A percentile compares a stretch with the other conserved stretches of the same genome.
These are phyloP conservation scores for Rhizoglyphus robini DNA, from an alignment of 1,140 invertebrate species.

Conservation along the genomic window DNA sequence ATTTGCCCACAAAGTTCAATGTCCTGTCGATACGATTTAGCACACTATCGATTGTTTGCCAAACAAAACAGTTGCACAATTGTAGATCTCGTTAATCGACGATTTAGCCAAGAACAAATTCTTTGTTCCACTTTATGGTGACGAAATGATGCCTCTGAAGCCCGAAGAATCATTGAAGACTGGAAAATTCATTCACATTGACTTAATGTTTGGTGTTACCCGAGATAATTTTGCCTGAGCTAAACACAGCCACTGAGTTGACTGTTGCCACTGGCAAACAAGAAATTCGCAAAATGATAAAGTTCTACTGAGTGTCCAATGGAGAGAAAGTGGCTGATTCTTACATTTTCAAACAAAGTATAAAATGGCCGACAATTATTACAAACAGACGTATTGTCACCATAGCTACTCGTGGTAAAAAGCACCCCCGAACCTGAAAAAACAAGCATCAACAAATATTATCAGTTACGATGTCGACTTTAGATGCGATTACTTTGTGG, in stretches of 20 bases:
- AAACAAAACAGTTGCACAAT: background rate
- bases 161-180: background rate
- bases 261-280: background rate
- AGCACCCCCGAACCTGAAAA: no score
- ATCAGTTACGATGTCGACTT: no score
- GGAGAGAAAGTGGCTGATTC: background rate
- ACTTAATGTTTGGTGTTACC: constrained; percentile 1
- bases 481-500: no score
- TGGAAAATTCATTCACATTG: background rate
- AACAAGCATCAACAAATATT: no score
- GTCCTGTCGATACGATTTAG: background rate
- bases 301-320: no score
- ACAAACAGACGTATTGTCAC: no score
- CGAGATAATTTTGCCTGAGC: background rate
- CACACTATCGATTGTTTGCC: background rate
- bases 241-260: background rate
- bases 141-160: background rate
- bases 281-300: no score
- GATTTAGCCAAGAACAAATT: background rate
- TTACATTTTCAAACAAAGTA: background rate
- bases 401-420: no score
- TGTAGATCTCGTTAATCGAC: background rate
- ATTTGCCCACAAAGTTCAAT: background rate
- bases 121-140: background rate
- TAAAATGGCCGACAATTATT: no score